Conservation (phyloP, 92 coral and sea anemone species). For the Nematostella vectensis region DNA sequence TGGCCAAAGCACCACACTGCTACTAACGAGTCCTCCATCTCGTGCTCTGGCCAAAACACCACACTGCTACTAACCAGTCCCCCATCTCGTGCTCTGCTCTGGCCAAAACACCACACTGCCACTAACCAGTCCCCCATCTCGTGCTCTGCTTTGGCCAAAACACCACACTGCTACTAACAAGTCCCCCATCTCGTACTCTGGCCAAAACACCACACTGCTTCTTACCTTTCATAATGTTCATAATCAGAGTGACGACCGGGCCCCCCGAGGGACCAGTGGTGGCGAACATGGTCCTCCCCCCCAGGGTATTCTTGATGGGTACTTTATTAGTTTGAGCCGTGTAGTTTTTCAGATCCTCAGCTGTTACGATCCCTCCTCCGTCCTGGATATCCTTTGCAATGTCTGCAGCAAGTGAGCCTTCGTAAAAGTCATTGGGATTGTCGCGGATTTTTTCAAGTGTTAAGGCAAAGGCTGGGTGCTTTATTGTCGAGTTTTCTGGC, state of each 20-base stretch:
- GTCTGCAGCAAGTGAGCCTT: conserved; percentile 47
- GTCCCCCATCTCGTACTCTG: too few relatives aligned
- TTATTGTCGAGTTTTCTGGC: conserved; percentile 33
- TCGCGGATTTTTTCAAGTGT: conserved; percentile 57
- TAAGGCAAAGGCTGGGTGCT: conserved; percentile 50
- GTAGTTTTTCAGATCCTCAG: conserved; percentile 47
- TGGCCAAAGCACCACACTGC: too few relatives aligned
- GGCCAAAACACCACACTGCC: too few relatives aligned
- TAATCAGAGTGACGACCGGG: conserved; percentile 59
- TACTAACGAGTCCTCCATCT: too few relatives aligned
- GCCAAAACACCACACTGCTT: too few relatives aligned
- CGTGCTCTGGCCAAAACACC: too few relatives aligned
- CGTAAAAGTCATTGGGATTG: conserved; percentile 62
- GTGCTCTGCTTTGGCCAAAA: too few relatives aligned
- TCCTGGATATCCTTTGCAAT: conserved; percentile 42
- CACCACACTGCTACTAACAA: too few relatives aligned
- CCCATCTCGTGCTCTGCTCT: too few relatives aligned
- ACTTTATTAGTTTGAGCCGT: conserved; percentile 8
- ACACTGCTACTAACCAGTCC: too few relatives aligned
- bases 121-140: too few relatives aligned
- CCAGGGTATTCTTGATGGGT: conserved; percentile 23
- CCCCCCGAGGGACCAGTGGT: conserved; percentile 86
- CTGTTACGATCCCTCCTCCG: conserved; percentile 39
- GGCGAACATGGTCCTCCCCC: conserved; percentile 45
- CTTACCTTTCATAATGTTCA: conserved; percentile 71